These are phyloP conservation scores for Bos indicus DNA, from an alignment of 2,113 vertebrate genomes.

Conservation along the genomic window DNA sequence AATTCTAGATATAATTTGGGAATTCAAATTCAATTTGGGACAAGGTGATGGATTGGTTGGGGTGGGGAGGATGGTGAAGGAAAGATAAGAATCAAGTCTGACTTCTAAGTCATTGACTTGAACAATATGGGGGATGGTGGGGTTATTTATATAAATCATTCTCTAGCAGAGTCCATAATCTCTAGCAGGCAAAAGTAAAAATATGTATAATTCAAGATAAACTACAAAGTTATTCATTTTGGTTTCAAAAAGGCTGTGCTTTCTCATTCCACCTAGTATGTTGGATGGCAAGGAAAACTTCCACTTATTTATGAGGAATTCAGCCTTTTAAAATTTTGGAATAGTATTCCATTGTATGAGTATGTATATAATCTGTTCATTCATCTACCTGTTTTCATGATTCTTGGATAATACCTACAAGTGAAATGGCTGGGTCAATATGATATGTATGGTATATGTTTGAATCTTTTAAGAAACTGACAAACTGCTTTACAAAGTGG, in stretches of 20 bases:
- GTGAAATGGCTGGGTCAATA: neutral
- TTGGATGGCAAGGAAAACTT: neutral
- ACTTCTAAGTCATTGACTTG: neutral
- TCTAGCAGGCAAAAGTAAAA: neutral
- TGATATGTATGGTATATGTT: neutral
- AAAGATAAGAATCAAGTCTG: neutral
- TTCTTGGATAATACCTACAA: neutral
- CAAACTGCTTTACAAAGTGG: neutral
- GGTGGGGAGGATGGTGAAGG: neutral
- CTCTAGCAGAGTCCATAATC: neutral
- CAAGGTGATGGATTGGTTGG: neutral
- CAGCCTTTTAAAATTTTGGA: neutral
- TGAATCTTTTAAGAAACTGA: neutral
- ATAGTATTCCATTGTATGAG: neutral
- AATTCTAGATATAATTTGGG: neutral
- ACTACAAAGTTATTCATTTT: neutral
- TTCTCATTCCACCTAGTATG: neutral
- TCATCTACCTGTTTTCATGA: neutral
- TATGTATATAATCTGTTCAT: neutral
- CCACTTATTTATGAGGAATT: neutral
- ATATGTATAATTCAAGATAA: neutral
- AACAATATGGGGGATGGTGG: neutral
- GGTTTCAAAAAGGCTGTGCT: neutral
- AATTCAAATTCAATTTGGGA: neutral
- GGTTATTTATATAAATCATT: neutral